phyloP scores from a whole-genome alignment of 2,888 invertebrate species.

The Mystacides longicornis region DNA sequence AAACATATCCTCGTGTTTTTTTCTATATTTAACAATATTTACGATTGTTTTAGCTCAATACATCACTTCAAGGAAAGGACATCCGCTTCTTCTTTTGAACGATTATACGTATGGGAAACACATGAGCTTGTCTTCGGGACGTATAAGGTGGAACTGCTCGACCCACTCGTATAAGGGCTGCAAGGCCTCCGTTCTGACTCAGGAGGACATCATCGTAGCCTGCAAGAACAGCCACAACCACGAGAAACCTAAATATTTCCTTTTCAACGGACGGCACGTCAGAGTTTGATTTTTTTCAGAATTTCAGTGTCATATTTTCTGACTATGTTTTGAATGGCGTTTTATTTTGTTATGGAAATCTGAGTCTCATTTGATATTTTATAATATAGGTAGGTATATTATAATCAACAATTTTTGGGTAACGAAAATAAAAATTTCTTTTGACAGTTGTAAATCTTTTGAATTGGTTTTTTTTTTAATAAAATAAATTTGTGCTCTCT shows the following conservation, averaged over 20 bases:
- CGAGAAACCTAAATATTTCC: background rate
- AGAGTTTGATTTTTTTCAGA: too few relatives aligned
- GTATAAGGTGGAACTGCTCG: background rate
- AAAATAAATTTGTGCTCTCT: too few relatives aligned
- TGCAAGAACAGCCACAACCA: background rate
- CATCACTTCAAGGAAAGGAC: slow-evolving; percentile 1
- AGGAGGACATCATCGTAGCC: background rate
- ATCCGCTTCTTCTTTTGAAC: background rate
- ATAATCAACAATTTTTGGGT: too few relatives aligned
- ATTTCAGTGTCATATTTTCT: too few relatives aligned
- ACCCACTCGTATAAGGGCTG: background rate
- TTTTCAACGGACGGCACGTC: background rate
- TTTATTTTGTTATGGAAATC: too few relatives aligned
- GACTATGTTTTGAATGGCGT: too few relatives aligned
- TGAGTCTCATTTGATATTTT: too few relatives aligned
- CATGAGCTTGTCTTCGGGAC: background rate
- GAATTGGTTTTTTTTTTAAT: too few relatives aligned
- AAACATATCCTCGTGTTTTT: too few relatives aligned
- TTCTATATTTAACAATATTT: background rate
- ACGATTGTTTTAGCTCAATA: background rate
- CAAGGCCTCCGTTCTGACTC: background rate
- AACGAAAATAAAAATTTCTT: too few relatives aligned
- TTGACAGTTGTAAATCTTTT: too few relatives aligned
- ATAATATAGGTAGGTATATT: too few relatives aligned
- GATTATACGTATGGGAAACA: slow-evolving; percentile 6